Conservation (phyloP, 2,888 invertebrate genomes). For the Andrena marginata region DNA sequence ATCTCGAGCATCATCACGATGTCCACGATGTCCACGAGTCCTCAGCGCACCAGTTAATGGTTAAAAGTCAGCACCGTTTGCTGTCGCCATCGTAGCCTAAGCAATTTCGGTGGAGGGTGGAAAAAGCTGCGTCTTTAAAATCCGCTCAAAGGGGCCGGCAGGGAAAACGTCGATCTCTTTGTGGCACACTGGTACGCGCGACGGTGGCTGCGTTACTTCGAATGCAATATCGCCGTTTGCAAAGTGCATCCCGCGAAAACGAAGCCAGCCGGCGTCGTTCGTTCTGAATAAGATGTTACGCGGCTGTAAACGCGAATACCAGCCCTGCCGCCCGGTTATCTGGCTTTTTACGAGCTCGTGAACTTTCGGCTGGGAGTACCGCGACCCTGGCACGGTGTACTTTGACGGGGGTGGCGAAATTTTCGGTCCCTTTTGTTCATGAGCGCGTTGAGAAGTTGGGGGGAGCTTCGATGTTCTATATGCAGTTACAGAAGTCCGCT, state of each 20-base stretch:
- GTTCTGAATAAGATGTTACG: conserved; percentile 18
- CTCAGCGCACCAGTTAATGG: too few relatives aligned
- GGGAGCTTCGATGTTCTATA: too few relatives aligned
- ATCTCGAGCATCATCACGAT: too few relatives aligned
- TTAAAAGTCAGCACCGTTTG: background rate
- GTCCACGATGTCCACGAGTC: too few relatives aligned
- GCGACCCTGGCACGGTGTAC: too few relatives aligned
- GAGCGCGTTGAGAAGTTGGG: too few relatives aligned
- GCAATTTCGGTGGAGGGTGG: background rate
- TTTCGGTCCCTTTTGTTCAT: too few relatives aligned
- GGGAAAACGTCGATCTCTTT: conserved; percentile 4
- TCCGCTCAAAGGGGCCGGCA: background rate
- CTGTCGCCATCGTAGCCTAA: background rate
- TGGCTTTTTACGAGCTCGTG: background rate
- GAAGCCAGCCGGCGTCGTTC: background rate
- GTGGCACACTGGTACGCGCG: background rate
- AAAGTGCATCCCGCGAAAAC: background rate
- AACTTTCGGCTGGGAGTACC: too few relatives aligned
- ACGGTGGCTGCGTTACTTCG: background rate
- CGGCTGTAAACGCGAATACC: conserved; percentile 8
- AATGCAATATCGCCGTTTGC: conserved; percentile 20
- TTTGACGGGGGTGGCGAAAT: too few relatives aligned
- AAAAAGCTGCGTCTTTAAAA: background rate
- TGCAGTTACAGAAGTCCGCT: too few relatives aligned
- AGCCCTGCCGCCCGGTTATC: background rate